phyloP scores from a whole-genome alignment of 2,797 vertebrate genomes.

The Syngnathus rostellatus region DNA sequence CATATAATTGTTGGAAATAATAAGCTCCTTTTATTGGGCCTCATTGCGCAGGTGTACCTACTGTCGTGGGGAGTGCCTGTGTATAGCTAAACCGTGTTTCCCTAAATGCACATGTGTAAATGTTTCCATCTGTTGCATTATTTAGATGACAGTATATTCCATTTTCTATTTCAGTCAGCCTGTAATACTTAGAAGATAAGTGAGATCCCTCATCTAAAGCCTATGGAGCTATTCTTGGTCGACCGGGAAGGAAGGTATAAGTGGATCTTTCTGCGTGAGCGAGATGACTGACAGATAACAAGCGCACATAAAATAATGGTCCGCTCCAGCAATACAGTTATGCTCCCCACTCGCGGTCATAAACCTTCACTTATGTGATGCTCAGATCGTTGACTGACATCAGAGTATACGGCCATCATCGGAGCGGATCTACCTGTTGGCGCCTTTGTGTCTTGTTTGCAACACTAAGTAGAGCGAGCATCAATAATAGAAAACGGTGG shows the following conservation, averaged over 20 bases:
- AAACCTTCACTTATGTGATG: not conserved
- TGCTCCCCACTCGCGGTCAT: not conserved
- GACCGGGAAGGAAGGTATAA: not conserved
- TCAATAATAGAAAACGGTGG: conserved; percentile 29
- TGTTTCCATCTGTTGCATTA: conserved; percentile 2
- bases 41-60: not conserved
- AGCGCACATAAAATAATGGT: not conserved
- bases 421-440: not conserved
- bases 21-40: not conserved
- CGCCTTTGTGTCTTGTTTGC: conserved; percentile 10
- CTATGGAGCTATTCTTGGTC: conserved; percentile 2
- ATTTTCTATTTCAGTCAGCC: not conserved
- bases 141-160: not conserved
- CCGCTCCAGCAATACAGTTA: not conserved
- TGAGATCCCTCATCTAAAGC: not conserved
- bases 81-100: not conserved
- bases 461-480: conserved; percentile 15
- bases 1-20: no score
- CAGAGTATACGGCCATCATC: not conserved
- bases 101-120: not conserved
- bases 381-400: not conserved
- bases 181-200: not conserved
- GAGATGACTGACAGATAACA: conserved; percentile 4
- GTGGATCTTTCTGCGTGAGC: not conserved
- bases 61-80: not conserved